Percentiles rank a stretch among this genome's conserved stretches.
These are phyloP conservation scores for Parapristionchus giblindavisi DNA, from an alignment of 2,888 invertebrate species.

Conservation along the genomic window DNA sequence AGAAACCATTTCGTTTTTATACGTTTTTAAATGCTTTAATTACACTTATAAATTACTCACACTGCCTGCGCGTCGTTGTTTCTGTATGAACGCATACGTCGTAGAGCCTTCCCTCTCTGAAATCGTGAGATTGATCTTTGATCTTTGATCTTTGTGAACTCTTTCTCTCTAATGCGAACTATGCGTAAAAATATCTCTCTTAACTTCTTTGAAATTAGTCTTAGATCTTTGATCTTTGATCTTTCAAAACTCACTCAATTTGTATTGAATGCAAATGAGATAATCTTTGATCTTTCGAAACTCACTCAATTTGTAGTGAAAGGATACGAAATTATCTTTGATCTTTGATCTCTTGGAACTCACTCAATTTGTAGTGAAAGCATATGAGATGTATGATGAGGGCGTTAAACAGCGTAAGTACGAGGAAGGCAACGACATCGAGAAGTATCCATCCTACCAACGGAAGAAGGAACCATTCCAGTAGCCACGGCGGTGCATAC, in stretches of 20 bases:
- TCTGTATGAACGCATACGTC: constrained; percentile 28
- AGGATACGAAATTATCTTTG: constrained; percentile 5
- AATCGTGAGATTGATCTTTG: not conserved
- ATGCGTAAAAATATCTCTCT: not conserved
- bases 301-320: constrained; percentile 29
- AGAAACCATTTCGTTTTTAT: not conserved
- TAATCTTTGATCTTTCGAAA: not conserved
- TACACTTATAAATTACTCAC: constrained; percentile 24
- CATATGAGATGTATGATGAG: constrained; percentile 33
- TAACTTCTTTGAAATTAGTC: too few species aligned
- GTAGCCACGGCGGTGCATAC: not conserved
- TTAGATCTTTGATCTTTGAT: too few species aligned
- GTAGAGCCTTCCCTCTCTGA: constrained; percentile 8
- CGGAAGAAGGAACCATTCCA: not conserved
- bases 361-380: constrained; percentile 29
- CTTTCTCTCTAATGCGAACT: not conserved
- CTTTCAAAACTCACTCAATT: not conserved
- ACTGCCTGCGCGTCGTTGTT: not conserved
- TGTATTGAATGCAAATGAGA: not conserved
- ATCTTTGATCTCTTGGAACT: not conserved
- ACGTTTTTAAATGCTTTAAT: not conserved
- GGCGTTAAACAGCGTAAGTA: constrained; percentile 14
- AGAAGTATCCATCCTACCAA: constrained; percentile 35
- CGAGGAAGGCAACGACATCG: constrained; percentile 22
- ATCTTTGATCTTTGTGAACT: not conserved